Conservation (phyloP, 1,140 invertebrate species). For the Aphelenchoides avenae region DNA sequence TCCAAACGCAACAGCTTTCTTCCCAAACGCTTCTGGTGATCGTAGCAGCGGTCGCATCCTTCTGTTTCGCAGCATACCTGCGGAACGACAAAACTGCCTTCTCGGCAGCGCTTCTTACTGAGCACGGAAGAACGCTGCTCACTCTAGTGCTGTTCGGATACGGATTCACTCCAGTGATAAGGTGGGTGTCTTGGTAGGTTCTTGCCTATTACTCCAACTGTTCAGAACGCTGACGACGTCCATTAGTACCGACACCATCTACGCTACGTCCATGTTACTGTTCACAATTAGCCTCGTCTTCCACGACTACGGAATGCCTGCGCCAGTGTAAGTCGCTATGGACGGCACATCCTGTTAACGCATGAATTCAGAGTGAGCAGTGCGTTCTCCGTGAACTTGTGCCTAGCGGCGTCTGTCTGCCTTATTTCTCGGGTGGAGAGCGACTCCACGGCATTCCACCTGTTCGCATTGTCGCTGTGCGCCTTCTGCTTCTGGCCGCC, state of each 20-base stretch:
- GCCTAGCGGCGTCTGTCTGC: slow-evolving; percentile 69
- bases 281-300: slow-evolving; percentile 81
- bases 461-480: slow-evolving; percentile 78
- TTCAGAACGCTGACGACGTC: slow-evolving; percentile 86
- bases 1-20: slow-evolving; percentile 17
- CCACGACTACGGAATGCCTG: slow-evolving; percentile 80
- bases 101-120: slow-evolving; percentile 60
- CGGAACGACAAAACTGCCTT: slow-evolving; percentile 65
- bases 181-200: slow-evolving; percentile 40
- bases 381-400: slow-evolving; percentile 45
- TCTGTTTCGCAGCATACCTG: slow-evolving; percentile 8
- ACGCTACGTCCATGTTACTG: slow-evolving; percentile 80
- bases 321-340: slow-evolving; percentile 66
- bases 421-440: slow-evolving; percentile 76
- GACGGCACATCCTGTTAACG: background rate
- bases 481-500: slow-evolving; percentile 82
- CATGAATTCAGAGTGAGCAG: slow-evolving; percentile 43
- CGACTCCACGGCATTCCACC: slow-evolving; percentile 78
- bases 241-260: slow-evolving; percentile 92
- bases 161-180: slow-evolving; percentile 54
- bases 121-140: slow-evolving; percentile 38
- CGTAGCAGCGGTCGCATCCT: slow-evolving; percentile 66
- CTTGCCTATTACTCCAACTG: slow-evolving; percentile 7
- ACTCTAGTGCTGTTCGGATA: slow-evolving; percentile 48
- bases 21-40: slow-evolving; percentile 67